Conservation (phyloP, 2,797 vertebrate species). For the Pseudochirops cupreus region DNA sequence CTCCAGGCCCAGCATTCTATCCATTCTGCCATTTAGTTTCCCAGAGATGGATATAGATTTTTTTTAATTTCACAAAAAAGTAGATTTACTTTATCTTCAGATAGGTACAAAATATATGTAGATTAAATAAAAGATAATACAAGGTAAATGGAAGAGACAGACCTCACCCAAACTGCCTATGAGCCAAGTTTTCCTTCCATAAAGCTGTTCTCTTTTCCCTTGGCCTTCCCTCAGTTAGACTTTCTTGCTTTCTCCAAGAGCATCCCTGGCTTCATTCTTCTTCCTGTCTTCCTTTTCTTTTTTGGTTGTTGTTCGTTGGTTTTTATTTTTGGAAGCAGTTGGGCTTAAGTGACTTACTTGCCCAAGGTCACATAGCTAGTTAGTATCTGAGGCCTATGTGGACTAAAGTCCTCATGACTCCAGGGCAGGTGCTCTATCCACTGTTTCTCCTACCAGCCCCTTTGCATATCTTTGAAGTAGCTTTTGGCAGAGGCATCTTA, state of each 20-base stretch:
- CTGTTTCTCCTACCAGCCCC: background rate
- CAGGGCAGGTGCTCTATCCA: background rate
- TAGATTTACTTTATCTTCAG: background rate
- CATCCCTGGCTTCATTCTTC: background rate
- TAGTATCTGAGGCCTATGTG: background rate
- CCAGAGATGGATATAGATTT: background rate
- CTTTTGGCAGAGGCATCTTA: conserved; percentile 36
- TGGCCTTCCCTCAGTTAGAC: background rate
- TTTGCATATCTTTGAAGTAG: background rate
- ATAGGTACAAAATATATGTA: background rate
- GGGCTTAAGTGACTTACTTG: background rate
- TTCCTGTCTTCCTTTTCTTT: background rate
- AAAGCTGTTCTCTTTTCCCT: background rate
- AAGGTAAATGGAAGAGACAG: background rate
- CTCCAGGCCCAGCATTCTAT: background rate
- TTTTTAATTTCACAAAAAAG: background rate
- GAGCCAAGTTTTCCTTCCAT: background rate
- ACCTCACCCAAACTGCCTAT: background rate
- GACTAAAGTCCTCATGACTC: background rate
- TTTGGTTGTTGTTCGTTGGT: background rate
- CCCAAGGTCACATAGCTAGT: background rate
- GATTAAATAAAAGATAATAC: background rate
- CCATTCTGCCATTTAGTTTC: background rate
- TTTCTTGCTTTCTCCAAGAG: conserved; percentile 17
- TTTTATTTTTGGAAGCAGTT: background rate